Evolutionary conservation across 1,140 invertebrate genomes (phyloP).

Genomic region (Battus philenor): DNA sequence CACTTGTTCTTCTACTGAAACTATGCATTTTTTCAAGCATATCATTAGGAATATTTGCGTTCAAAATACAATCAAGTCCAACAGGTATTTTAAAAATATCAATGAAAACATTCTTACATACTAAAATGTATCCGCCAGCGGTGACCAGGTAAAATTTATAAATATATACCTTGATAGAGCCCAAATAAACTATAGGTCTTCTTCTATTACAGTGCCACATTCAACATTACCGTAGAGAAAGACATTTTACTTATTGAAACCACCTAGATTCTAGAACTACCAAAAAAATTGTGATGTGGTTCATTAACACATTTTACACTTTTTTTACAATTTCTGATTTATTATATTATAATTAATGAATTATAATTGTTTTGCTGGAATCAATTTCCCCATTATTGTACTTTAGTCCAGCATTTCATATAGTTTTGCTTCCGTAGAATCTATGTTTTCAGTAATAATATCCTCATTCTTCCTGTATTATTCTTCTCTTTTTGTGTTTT

Average conservation of each 20-base stretch:
- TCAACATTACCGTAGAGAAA: background rate
- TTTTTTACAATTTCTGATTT: background rate
- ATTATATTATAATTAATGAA: background rate
- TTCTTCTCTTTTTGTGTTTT: no score
- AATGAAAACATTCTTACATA: no score
- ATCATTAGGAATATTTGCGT: no score
- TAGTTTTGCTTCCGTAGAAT: no score
- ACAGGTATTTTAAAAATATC: no score
- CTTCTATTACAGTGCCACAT: background rate
- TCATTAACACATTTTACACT: background rate
- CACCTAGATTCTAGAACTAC: background rate
- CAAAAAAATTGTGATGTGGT: background rate
- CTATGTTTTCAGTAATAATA: no score
- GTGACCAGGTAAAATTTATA: background rate
- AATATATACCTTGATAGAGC: background rate
- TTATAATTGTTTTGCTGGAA: background rate
- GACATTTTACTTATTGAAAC: background rate
- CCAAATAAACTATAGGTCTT: background rate
- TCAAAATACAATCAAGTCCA: no score
- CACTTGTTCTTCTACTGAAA: no score
- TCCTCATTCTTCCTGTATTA: no score
- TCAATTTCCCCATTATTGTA: background rate
- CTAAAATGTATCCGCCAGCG: background rate
- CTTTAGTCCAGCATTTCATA: no score
- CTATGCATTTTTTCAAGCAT: no score